Conservation (phyloP, 2,797 vertebrate species). For the Hemitrygon akajei region DNA sequence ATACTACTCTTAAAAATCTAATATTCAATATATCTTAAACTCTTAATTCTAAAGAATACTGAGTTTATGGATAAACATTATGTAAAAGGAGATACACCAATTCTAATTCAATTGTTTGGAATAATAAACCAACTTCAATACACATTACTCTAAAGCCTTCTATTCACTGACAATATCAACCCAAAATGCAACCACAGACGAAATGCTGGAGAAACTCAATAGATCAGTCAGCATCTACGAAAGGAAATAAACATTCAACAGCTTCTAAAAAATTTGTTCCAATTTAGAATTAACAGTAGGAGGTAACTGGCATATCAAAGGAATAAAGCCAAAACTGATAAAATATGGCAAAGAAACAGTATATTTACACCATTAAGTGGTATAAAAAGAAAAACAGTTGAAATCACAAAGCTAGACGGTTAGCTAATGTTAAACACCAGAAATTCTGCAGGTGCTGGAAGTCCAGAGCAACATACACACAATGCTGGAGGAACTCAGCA, state of each 20-base stretch:
- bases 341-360: neutral
- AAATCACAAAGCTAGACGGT: neutral
- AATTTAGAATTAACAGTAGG: neutral
- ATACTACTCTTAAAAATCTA: neutral
- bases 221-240: too few relatives aligned
- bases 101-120: too few relatives aligned
- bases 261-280: too few relatives aligned
- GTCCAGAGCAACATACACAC: too few relatives aligned
- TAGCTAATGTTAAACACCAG: neutral
- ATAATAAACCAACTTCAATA: too few relatives aligned
- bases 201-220: too few relatives aligned
- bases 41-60: neutral
- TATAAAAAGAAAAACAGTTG: neutral
- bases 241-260: too few relatives aligned
- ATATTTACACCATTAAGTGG: neutral
- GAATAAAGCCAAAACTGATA: neutral
- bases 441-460: too few relatives aligned
- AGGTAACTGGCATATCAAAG: neutral
- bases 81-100: neutral
- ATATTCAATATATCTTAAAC: neutral
- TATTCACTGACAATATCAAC: neutral
- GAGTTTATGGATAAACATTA: neutral
- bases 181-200: neutral
- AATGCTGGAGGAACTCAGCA: too few relatives aligned
- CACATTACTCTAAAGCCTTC: neutral